Evolutionary conservation across 1,140 invertebrate genomes (phyloP).

Genomic region (Ectropis grisescens): DNA sequence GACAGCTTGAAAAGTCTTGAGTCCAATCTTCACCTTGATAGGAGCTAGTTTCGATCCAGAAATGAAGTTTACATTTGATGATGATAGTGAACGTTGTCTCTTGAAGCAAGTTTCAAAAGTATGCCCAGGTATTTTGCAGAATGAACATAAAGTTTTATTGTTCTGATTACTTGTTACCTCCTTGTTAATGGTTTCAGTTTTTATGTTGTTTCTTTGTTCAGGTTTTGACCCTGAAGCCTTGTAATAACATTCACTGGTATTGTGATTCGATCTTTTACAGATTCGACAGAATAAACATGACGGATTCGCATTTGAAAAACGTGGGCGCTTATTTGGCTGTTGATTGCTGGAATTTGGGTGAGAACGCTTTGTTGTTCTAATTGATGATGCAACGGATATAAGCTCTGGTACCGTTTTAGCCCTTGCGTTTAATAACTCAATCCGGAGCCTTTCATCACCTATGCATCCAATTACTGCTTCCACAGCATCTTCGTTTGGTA

Average conservation of each 20-base stretch:
- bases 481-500: too few relatives aligned
- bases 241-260: too few relatives aligned
- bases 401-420: conserved; percentile 13
- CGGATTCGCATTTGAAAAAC: neutral
- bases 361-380: too few relatives aligned
- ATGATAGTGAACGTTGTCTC: neutral
- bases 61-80: neutral
- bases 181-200: too few relatives aligned
- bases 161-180: neutral
- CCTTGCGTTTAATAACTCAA: conserved; percentile 10
- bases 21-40: neutral
- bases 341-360: too few relatives aligned
- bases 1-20: neutral
- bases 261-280: too few relatives aligned
- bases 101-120: conserved; percentile 19
- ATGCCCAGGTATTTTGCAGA: conserved; percentile 13
- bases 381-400: conserved; percentile 16
- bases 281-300: neutral
- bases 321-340: conserved; percentile 3
- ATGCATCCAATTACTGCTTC: too few relatives aligned
- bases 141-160: neutral
- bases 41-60: neutral
- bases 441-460: conserved; percentile 5
- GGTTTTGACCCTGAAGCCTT: too few relatives aligned
- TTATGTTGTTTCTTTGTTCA: too few relatives aligned